Percentiles rank a stretch among this genome's conserved stretches.
Evolutionary conservation across 2,797 vertebrate genomes (phyloP).

Genomic region (Clarias laeviceps): DNA sequence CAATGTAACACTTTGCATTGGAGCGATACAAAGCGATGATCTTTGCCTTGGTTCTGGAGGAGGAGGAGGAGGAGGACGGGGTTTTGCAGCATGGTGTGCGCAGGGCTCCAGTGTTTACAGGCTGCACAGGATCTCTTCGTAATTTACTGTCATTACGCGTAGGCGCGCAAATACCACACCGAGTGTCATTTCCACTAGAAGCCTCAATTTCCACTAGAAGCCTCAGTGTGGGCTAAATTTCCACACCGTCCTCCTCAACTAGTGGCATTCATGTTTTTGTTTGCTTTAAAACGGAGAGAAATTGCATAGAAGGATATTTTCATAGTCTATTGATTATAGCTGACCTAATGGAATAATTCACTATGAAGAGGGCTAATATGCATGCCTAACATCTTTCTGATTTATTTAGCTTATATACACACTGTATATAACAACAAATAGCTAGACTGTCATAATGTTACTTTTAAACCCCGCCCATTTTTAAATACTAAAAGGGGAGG

Average conservation of each 20-base stretch:
- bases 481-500: not conserved
- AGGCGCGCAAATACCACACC: slow-evolving; percentile 25
- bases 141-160: slow-evolving; percentile 49
- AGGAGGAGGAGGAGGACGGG: not conserved
- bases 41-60: not conserved
- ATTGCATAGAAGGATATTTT: not conserved
- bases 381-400: not conserved
- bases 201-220: slow-evolving; percentile 49
- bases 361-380: not conserved
- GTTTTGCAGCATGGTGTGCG: not conserved
- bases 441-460: no score
- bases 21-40: not conserved
- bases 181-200: slow-evolving; percentile 15
- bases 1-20: not conserved
- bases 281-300: not conserved
- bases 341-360: no score
- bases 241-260: slow-evolving; percentile 31
- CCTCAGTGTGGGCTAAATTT: slow-evolving; percentile 45
- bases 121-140: not conserved
- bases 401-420: not conserved
- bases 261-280: not conserved
- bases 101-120: not conserved
- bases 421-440: no score
- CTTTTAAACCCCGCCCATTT: not conserved
- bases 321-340: not conserved